Evolutionary conservation across 2,888 invertebrate species (phyloP).

Genomic region (Blera fallax): DNA sequence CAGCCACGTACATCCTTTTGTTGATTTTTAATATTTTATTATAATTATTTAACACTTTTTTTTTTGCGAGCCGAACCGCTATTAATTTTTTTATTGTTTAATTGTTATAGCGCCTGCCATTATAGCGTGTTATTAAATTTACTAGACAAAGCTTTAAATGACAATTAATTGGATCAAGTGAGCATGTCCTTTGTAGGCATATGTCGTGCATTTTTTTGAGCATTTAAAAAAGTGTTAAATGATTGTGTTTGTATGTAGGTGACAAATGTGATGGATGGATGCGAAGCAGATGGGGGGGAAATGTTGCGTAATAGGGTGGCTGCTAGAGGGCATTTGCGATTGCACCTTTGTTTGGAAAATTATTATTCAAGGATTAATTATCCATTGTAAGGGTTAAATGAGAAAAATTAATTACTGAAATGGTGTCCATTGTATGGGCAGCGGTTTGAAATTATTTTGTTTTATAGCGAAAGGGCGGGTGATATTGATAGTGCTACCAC

Average conservation of each 20-base stretch:
- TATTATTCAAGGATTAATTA: conserved; percentile 3
- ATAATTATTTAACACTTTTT: conserved; percentile 11
- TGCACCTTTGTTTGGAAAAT: neutral
- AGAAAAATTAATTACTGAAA: conserved; percentile 2
- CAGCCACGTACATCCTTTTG: conserved; percentile 21
- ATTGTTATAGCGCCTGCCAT: conserved; percentile 7
- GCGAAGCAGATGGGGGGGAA: neutral
- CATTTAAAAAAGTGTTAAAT: neutral
- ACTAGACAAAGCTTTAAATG: conserved; percentile 32
- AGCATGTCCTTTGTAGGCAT: neutral
- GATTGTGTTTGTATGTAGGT: conserved; percentile 2
- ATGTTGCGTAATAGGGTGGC: neutral
- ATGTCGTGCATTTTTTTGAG: neutral
- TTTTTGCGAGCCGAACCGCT: conserved; percentile 14
- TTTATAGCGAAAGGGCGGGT: too few relatives aligned
- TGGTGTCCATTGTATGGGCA: too few relatives aligned
- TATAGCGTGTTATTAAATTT: conserved; percentile 11
- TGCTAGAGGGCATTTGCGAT: neutral
- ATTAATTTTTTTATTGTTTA: conserved; percentile 6
- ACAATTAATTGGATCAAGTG: conserved; percentile 10
- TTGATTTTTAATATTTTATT: conserved; percentile 55
- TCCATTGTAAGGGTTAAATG: neutral
- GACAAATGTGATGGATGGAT: conserved; percentile 22
- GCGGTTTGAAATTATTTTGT: too few relatives aligned
- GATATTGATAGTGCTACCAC: too few relatives aligned